Evolutionary conservation across 2,888 invertebrate genomes (phyloP), one percentile per base, ranked within the genome.

Genomic region (Falcaria lacertinaria): DNA sequence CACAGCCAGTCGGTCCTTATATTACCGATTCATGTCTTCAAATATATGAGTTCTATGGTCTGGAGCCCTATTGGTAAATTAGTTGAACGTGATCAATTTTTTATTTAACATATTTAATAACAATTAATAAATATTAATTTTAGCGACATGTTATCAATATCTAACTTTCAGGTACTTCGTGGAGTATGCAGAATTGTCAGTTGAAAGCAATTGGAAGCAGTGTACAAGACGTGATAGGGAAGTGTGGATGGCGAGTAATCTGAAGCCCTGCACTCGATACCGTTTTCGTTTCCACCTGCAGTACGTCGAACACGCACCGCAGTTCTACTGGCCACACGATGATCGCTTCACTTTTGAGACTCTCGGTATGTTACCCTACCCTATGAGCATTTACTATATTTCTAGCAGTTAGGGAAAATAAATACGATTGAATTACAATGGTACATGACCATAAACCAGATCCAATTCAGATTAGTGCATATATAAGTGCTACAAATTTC

Each of bases 251-350:
- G 87, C 89, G 1, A 63, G 52, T 8, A 70, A 90, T 14, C 80
- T 97, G 37, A 89, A 91, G 43, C 95, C 97, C 0, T 93, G 94
- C 63, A 94, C 94, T 0, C 90, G 91, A 45, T 97, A 97, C 69
- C 92, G 92, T 51, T 95, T 97, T 76, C 91, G 94, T 34, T 77
- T 97, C 11, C 82, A 83, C 42, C 63, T 93, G 57, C 89, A 84
- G 44, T 97, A 96, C 71, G 89, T 91, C n/a, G 78, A 85, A 37
- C 79, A 90, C 52, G 80, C 89, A 0, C 84, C 90, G 8, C 81
- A 90, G 0, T 95, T 93, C 63, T 73, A 91, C 44, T 97, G 96
- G 95, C 95, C 95, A 0, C 74, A 86, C 4, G 93, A 94, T 56
- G 91, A 91, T 11, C 85, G 91, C 37, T 96, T 95, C 69, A 91